Evolutionary conservation across 2,797 vertebrate genomes (phyloP), one percentile per base, ranked within the genome.

Genomic region (Buceros bicornis): DNA sequence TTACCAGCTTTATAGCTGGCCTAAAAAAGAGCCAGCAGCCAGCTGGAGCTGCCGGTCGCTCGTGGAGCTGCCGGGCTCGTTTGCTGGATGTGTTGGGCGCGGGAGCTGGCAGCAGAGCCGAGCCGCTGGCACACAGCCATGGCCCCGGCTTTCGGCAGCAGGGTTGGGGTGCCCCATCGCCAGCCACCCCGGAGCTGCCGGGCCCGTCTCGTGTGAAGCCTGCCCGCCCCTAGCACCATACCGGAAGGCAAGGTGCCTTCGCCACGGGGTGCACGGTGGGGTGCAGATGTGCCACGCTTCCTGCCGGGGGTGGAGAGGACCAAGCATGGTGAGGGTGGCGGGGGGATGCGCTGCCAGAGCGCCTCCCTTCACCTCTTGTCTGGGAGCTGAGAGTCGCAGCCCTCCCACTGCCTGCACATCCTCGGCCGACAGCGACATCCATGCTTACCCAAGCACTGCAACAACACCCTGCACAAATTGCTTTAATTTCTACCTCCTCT

Each of bases 1-100:
- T 95, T 95, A 92, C 93, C 62, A 69, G 93, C 89, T 80, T 95
- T 82, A 62, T 9, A 51, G 61, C 79, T 87, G 89, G 61, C 87
- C 89, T 90, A 74, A 54, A 93, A 50, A 88, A 81, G 35, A 87
- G 56, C 42, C 56, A 13, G 48, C 56, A 13, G 48, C 0, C 8
- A 66, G 82, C 89, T 79, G 78, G 6, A 21, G 58, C 54, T 77
- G 72, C 71, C 56, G 67, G 66, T 48, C 3, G 6, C 42, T 43
- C 0, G n/a, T 42, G 74, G 48, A 61, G 71, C 74, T 77, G 82
- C 66, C 11, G 14, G 54, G 69, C 77, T 91, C 13, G 35, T 76
- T 88, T 53, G 37, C 8, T 6, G 5, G 61, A 47, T 33, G 54
- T 69, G 45, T 3, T 33, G 18, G 29, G 19, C 11, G 6, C 7